Base-by-base conservation (phyloP, 92 coral and sea anemone genomes). In the Blastomussa wellsi region DNA sequence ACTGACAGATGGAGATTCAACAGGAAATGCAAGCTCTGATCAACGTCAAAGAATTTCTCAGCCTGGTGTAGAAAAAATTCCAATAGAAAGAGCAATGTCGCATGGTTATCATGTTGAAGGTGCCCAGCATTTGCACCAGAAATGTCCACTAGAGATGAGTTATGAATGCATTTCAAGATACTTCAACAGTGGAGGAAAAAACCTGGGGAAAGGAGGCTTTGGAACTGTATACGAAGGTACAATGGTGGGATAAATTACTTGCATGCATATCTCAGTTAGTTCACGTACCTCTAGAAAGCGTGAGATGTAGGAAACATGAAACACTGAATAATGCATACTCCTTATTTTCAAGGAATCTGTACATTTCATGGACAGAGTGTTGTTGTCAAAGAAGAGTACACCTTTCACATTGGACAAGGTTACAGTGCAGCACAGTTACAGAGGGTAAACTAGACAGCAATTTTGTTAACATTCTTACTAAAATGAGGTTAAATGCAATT, bases 61-160 rank as follows among this genome's bases (percentile, higher is more conserved):
- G 28, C 8, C 72, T 5, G 15, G n/a, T 37, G 26, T 29, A 32
- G 82, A 59, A 17, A 79, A 79, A 39, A 39, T 79, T 62, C 82
- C 82, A 79, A 59, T 79, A 20, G 82, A 79, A 38, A 79, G 72
- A 15, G 31, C 35, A 35, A 28, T 41, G 19, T 60, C 82, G 14
- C 15, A 19, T 42, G 72, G 39, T 79, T 39, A 33, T 19, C 11
- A n/a, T 38, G 38, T 16, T 24, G 69, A 32, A 60, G 53, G 9
- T 16, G 8, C 44, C 14, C 47, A 35, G 20, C 62, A 57, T 33
- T 32, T 20, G 3, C 78, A 76, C 29, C 35, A 37, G 47, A 71
- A 73, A 74, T 83, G 86, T 29, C 86, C 86, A 19, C 57, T 73
- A 5, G 79, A 83, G 79, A 72, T 83, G 86, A 72, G 47, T 35